A percentile compares a stretch with the other conserved stretches of the same genome.
Conservation (phyloP, 2,797 vertebrate species). For the Epinephelus awoara region DNA sequence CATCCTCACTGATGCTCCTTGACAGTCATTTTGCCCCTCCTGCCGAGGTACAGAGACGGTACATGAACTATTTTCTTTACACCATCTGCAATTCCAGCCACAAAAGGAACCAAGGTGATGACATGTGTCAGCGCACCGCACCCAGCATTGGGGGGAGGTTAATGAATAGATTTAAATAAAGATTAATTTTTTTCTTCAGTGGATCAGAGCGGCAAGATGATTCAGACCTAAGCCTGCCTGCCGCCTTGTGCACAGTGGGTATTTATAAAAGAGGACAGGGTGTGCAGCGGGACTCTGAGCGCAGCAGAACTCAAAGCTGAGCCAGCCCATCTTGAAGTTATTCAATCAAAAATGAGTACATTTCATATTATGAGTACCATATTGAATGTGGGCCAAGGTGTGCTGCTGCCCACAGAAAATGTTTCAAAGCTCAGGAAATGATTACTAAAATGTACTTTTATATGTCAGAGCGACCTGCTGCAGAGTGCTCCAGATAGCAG, state of each 20-base stretch:
- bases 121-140: conserved; percentile 60
- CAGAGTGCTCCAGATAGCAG: conserved; percentile 38
- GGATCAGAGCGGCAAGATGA: conserved; percentile 37
- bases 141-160: conserved; percentile 45
- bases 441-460: conserved; percentile 63
- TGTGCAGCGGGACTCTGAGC: conserved; percentile 60
- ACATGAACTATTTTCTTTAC: conserved; percentile 70
- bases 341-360: conserved; percentile 82
- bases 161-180: conserved; percentile 78
- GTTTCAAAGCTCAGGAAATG: conserved; percentile 65
- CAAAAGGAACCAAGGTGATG: conserved; percentile 65
- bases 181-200: conserved; percentile 51
- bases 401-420: conserved; percentile 65
- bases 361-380: conserved; percentile 67
- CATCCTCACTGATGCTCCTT: conserved; percentile 64
- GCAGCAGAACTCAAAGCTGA: conserved; percentile 71
- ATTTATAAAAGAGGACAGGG: conserved; percentile 70
- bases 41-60: conserved; percentile 63
- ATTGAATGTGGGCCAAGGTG: conserved; percentile 69
- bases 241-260: conserved; percentile 31
- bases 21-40: conserved; percentile 73
- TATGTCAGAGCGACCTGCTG: conserved; percentile 65
- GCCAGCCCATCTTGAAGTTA: conserved; percentile 75
- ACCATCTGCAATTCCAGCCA: conserved; percentile 67
- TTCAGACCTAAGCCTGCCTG: conserved; percentile 55